These are phyloP conservation scores for Miichthys miiuy DNA, from an alignment of 2,797 vertebrate genomes.

Conservation along the genomic window DNA sequence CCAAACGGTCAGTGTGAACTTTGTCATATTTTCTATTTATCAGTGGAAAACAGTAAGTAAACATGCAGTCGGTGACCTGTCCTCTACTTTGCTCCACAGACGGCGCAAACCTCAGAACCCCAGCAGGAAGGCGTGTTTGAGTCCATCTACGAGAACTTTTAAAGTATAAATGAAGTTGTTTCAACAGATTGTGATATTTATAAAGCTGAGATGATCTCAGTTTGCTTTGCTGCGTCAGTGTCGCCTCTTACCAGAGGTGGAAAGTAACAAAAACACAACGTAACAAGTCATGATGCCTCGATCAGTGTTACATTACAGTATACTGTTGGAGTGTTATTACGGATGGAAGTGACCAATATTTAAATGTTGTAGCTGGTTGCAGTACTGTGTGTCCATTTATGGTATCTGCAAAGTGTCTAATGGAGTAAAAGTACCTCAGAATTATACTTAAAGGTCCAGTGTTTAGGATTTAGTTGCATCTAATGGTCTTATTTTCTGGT, in stretches of 20 bases:
- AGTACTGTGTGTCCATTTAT: no score
- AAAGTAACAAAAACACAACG: neutral
- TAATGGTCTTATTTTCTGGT: no score
- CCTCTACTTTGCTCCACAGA: slow-evolving; percentile 68
- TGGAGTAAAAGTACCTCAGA: neutral
- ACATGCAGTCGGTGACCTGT: slow-evolving; percentile 24
- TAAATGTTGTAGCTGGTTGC: neutral
- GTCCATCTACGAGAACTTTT: slow-evolving; percentile 85
- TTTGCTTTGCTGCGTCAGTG: slow-evolving; percentile 20
- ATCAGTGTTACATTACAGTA: neutral
- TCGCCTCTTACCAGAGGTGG: neutral
- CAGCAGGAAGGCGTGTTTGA: slow-evolving; percentile 72
- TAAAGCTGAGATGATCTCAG: neutral
- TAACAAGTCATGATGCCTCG: neutral
- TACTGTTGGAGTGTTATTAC: neutral
- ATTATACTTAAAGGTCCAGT: neutral
- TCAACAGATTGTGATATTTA: neutral
- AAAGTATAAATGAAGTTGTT: slow-evolving; percentile 30
- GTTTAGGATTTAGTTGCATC: no score
- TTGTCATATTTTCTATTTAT: slow-evolving; percentile 7
- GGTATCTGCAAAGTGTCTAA: neutral
- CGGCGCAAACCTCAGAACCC: slow-evolving; percentile 14
- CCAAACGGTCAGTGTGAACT: slow-evolving; percentile 59
- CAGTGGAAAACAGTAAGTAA: slow-evolving; percentile 4
- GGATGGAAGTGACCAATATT: neutral